Base-by-base conservation (phyloP, 2,113 vertebrate species). In the Misgurnus anguillicaudatus region DNA sequence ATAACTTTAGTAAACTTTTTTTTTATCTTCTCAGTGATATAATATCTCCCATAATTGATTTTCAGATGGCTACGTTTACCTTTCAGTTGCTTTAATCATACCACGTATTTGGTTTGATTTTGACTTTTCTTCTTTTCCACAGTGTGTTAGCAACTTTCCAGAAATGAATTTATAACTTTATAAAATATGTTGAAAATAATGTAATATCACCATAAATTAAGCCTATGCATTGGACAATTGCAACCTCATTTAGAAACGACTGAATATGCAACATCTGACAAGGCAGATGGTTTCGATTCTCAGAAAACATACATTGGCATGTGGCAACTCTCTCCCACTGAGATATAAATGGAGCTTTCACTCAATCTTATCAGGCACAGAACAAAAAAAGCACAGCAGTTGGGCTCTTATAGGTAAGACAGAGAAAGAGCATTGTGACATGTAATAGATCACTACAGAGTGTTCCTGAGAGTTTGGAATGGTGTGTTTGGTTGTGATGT, bases 21-120 rank as follows among this genome's bases (percentile, higher is more conserved):
- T 16, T 53, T n/a, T 45, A 45, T 45, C 16, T 16, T 36, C 13
- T 63, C 9, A 14, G 13, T 47, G 31, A 68, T 24, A 69, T 31
- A 69, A 16, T 24, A 51, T 16, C 16, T 14, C 16, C 4, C 5
- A 6, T n/a, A 53, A 53, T 53, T 53, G 10, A 21, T 36, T 51
- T 75, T 84, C 62, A 3, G 55, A 87, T 87, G 75, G 81, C 85
- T 85, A 87, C 80, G 77, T 86, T 88, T 76, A 83, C 65, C 77
- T 80, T 85, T 87, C 84, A 85, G 62, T 85, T 75, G 77, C 73
- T 74, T 24, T 78, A 75, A 80, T 79, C 41, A 79, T 14, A 53
- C 14, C 11, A 0, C n/a, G 6, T 24, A 48, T 69, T 53, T 53
- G 14, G 48, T 16, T 16, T 16, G 11, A 48, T 4, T 21, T 3